These are phyloP conservation scores for Microctenopoma lineatum DNA, from an alignment of 2,797 vertebrate species.

Conservation along the genomic window DNA sequence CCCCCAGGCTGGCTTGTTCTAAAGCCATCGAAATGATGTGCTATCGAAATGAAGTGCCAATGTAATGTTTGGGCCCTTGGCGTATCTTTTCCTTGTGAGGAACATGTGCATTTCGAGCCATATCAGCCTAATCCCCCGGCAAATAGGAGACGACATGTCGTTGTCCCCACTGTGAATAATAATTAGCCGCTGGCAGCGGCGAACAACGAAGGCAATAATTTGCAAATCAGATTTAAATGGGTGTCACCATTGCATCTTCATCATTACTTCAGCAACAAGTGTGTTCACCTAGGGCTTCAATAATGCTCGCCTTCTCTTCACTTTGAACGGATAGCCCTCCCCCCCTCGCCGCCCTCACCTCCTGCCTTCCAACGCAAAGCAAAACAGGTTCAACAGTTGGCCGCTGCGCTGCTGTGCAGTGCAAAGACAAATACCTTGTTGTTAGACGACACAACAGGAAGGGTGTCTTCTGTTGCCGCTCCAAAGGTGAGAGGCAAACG, in stretches of 20 bases:
- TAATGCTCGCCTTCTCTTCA: slow-evolving; percentile 32
- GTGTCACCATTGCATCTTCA: slow-evolving; percentile 54
- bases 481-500: slow-evolving; percentile 16
- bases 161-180: slow-evolving; percentile 71
- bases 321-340: slow-evolving; percentile 22
- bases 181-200: slow-evolving; percentile 66
- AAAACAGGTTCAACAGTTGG: slow-evolving; percentile 40
- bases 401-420: not conserved
- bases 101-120: slow-evolving; percentile 57
- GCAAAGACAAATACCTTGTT: slow-evolving; percentile 13
- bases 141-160: slow-evolving; percentile 71
- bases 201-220: slow-evolving; percentile 64
- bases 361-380: slow-evolving; percentile 6
- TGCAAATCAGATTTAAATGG: slow-evolving; percentile 72
- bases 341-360: not conserved
- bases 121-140: slow-evolving; percentile 66
- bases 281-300: slow-evolving; percentile 45
- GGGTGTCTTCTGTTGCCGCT: slow-evolving; percentile 36
- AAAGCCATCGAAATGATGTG: slow-evolving; percentile 42
- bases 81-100: slow-evolving; percentile 42
- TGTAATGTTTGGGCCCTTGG: slow-evolving; percentile 65
- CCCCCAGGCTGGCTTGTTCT: slow-evolving; percentile 35
- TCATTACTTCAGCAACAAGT: slow-evolving; percentile 61
- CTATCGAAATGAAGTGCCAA: slow-evolving; percentile 45
- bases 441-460: slow-evolving; percentile 29